Conservation (phyloP, 2,888 invertebrate species). For the Cactoblastis cactorum region DNA sequence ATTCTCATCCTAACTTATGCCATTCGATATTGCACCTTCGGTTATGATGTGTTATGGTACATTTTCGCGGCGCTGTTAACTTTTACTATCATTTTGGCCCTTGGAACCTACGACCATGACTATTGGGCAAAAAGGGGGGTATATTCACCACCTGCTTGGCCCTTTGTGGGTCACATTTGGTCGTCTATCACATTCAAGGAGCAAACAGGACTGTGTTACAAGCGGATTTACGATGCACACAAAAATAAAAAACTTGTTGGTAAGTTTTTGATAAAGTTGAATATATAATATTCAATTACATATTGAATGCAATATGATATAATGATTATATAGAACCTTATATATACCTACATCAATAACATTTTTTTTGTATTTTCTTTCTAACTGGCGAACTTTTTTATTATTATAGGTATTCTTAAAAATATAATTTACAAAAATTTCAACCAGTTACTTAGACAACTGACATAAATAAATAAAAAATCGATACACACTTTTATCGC, state of each 20-base stretch:
- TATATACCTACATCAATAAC: too few relatives aligned
- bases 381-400: too few relatives aligned
- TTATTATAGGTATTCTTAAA: too few relatives aligned
- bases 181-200: conserved; percentile 62
- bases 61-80: conserved; percentile 35
- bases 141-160: conserved; percentile 62
- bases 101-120: conserved; percentile 66
- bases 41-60: conserved; percentile 42
- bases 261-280: conserved; percentile 47
- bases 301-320: too few relatives aligned
- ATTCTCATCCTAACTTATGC: conserved; percentile 47
- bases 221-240: conserved; percentile 62
- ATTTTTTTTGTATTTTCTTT: too few relatives aligned
- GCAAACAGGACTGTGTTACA: conserved; percentile 68
- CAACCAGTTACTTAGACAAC: too few relatives aligned
- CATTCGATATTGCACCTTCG: conserved; percentile 52
- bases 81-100: conserved; percentile 34
- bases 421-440: too few relatives aligned
- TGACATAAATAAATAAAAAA: too few relatives aligned
- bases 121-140: conserved; percentile 62
- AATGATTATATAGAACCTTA: too few relatives aligned
- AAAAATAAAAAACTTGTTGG: conserved; percentile 58
- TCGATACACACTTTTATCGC: too few relatives aligned
- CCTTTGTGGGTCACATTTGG: conserved; percentile 63
- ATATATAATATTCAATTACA: too few relatives aligned